Base-by-base conservation (phyloP, 2,888 invertebrate species). In the Harpalus rubripes region DNA sequence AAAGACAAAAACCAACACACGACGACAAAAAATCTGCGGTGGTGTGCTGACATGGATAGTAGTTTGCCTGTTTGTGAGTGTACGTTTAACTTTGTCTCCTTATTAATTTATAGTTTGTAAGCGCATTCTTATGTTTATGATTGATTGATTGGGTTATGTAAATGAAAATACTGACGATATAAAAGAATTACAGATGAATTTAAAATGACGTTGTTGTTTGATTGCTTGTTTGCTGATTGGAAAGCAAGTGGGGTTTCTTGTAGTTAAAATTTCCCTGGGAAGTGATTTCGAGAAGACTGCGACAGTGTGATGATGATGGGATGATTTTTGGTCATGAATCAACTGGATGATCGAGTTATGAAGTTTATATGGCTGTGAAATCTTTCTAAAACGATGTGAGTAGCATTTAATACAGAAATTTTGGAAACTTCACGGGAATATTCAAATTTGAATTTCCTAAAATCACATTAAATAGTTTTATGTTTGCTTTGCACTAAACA, bases 111-210 rank as follows among this genome's bases (percentile, higher is more conserved):
- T 82, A 82, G 82, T 82, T 82, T 82, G 82, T 82, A 82, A 82
- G 82, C 59, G 82, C 58, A 82, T 82, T 82, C 61, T 82, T 41
- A 82, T 82, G 78, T 84, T 80, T 63, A 61, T 78, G 78, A 84
- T 76, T 84, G 84, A 84, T 80, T 84, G 84, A 84, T 78, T 84
- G 84, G 76, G 84, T 84, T 80, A 84, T 84, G 84, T 84, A 84
- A 76, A 76, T 84, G 84, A 76, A 52, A 59, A 22, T 76, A 63
- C 7, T 84, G 76, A 84, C 63, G 84, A 83, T 83, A 83, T 83
- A 72, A 74, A 74, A 76, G 59, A 61, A 78, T 78, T 78, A 78
- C 78, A 78, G 39, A 78, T 59, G 78, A 78, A 78, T 78, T 78
- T 58, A 78, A 78, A 56, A 78, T 76, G 78, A 78, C 78, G 58